A percentile compares a stretch with the other conserved stretches of the same genome.
phyloP scores from a whole-genome alignment of 2,888 invertebrate genomes.

The Sicus ferrugineus region DNA sequence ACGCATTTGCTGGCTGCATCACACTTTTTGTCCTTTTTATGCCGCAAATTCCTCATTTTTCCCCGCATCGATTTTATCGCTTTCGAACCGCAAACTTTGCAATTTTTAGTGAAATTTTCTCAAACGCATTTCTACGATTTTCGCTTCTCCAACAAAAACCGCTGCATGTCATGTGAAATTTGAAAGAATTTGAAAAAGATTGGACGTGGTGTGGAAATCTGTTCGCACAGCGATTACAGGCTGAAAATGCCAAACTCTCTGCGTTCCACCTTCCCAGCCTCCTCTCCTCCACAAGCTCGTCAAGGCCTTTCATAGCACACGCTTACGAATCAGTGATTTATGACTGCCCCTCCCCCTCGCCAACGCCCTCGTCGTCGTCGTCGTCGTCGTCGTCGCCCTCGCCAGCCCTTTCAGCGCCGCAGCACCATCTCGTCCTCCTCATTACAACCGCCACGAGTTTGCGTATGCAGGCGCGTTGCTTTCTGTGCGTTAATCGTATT shows the following conservation, averaged over 20 bases:
- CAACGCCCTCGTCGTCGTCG: slow-evolving; percentile 22
- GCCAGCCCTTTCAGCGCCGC: background rate
- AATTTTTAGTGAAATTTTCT: slow-evolving; percentile 20
- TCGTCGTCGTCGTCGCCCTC: too few relatives aligned
- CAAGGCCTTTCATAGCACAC: background rate
- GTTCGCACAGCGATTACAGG: slow-evolving; percentile 21
- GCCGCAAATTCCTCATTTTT: slow-evolving; percentile 9
- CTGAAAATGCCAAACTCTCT: background rate
- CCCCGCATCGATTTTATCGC: background rate
- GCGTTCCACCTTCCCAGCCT: background rate
- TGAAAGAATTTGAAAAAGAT: slow-evolving; percentile 1
- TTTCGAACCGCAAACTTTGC: slow-evolving; percentile 19
- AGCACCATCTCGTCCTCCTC: background rate
- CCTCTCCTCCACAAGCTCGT: background rate
- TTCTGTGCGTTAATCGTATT: slow-evolving; percentile 63
- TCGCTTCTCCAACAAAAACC: background rate
- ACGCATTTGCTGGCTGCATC: slow-evolving; percentile 18
- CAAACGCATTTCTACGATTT: slow-evolving; percentile 7
- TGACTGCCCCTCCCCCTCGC: slow-evolving; percentile 26
- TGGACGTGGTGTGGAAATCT: background rate
- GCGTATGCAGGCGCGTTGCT: slow-evolving; percentile 2
- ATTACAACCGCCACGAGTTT: slow-evolving; percentile 26
- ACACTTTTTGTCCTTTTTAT: slow-evolving; percentile 22
- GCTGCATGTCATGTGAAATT: background rate
- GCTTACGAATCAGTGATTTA: slow-evolving; percentile 30